Percentiles rank a stretch among this genome's conserved stretches.
phyloP scores from a whole-genome alignment of 2,888 invertebrate genomes.

The Cephus rjabovi region DNA sequence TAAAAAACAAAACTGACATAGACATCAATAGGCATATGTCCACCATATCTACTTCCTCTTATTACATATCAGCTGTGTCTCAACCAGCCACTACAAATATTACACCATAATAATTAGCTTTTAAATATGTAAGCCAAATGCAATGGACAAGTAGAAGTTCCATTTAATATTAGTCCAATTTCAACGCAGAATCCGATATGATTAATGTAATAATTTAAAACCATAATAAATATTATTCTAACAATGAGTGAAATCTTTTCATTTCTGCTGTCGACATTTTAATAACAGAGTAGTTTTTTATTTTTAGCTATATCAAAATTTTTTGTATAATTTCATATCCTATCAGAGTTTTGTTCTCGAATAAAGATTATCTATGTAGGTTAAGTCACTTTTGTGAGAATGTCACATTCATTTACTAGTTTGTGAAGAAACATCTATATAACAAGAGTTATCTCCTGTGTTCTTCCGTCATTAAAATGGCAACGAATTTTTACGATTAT shows the following conservation, averaged over 20 bases:
- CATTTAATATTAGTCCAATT: too few relatives aligned
- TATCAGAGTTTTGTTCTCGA: background rate
- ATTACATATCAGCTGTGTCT: background rate
- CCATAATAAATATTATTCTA: background rate
- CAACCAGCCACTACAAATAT: background rate
- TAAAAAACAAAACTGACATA: background rate
- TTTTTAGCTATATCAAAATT: background rate
- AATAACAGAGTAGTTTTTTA: background rate
- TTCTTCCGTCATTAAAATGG: conserved; percentile 2
- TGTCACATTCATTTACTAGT: background rate
- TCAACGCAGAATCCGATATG: background rate
- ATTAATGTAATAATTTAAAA: background rate
- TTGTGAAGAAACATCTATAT: background rate
- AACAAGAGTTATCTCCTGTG: background rate
- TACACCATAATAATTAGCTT: background rate
- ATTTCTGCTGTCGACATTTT: conserved; percentile 8
- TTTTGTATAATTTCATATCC: background rate
- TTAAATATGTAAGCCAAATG: background rate
- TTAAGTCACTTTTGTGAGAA: background rate
- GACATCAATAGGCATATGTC: background rate
- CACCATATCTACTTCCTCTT: background rate
- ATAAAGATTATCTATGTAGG: background rate
- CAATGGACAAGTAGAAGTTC: background rate
- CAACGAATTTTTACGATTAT: conserved; percentile 25
- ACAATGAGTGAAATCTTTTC: conserved; percentile 24